Conservation (phyloP, 64 coral and sea anemone genomes). For the Orbicella faveolata region DNA sequence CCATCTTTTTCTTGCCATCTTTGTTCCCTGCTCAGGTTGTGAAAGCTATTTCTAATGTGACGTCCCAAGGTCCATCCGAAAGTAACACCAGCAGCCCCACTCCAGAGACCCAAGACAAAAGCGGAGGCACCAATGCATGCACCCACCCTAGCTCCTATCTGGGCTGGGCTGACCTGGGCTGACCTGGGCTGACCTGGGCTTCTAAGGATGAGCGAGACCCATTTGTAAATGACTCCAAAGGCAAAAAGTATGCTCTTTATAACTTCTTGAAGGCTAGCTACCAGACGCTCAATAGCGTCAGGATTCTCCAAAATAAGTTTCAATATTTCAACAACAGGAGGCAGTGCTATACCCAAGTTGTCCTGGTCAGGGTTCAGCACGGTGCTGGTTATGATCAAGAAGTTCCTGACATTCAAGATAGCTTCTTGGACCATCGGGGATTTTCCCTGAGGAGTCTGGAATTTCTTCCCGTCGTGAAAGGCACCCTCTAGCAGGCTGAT, state of each 20-base stretch:
- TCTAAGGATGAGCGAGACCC: constrained; percentile 6
- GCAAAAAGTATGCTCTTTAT: constrained; percentile 19
- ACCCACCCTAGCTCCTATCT: constrained; percentile 36
- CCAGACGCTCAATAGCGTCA: too few relatives aligned
- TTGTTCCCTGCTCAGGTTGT: background rate
- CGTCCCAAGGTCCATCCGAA: constrained; percentile 8
- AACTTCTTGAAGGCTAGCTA: background rate
- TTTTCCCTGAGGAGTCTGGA: background rate
- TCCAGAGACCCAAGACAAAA: background rate
- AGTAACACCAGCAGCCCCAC: background rate
- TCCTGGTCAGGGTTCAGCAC: constrained; percentile 25
- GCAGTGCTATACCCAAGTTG: background rate
- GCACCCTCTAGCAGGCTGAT: constrained; percentile 23
- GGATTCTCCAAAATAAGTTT: background rate
- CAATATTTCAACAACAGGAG: background rate
- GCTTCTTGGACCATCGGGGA: constrained; percentile 3
- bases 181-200: too few relatives aligned
- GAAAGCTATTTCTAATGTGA: constrained; percentile 16
- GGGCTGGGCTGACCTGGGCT: too few relatives aligned
- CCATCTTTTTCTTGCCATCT: background rate
- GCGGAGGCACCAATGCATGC: background rate
- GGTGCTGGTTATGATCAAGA: constrained; percentile 36
- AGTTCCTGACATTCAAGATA: constrained; percentile 45
- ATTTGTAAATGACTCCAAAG: constrained; percentile 38
- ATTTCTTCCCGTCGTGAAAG: constrained; percentile 12